Conservation (phyloP, 2,113 vertebrate genomes). For the Clarias gariepinus region DNA sequence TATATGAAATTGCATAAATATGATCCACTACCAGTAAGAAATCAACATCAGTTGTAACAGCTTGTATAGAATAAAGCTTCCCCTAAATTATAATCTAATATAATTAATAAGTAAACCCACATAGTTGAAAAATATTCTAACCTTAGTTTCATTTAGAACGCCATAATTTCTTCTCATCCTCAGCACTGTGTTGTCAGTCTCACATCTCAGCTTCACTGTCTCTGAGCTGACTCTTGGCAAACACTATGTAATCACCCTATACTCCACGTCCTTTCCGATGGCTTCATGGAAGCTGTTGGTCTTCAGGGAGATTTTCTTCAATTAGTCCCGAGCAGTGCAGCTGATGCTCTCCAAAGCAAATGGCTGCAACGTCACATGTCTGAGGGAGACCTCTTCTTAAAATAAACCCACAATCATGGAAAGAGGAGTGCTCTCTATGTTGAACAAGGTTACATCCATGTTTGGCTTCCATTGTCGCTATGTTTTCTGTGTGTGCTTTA, state of each 20-base stretch:
- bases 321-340: constrained; percentile 53
- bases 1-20: background rate
- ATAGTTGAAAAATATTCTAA: background rate
- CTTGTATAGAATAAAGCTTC: background rate
- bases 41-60: background rate
- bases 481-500: constrained; percentile 22
- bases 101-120: background rate
- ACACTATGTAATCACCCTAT: constrained; percentile 16
- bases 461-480: background rate
- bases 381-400: constrained; percentile 20
- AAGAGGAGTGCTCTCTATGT: constrained; percentile 4
- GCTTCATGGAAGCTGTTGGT: constrained; percentile 41
- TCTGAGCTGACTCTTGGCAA: constrained; percentile 19
- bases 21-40: background rate
- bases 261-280: constrained; percentile 34
- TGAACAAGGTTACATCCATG: background rate
- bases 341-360: constrained; percentile 42
- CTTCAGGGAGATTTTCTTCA: constrained; percentile 56
- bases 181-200: constrained; percentile 7
- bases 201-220: constrained; percentile 25
- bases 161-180: constrained; percentile 10
- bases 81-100: background rate
- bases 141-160: background rate
- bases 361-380: background rate
- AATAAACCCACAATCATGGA: constrained; percentile 31